These are phyloP conservation scores for Pocillopora meandrina DNA, from an alignment of 92 coral and sea anemone genomes.

Conservation along the genomic window DNA sequence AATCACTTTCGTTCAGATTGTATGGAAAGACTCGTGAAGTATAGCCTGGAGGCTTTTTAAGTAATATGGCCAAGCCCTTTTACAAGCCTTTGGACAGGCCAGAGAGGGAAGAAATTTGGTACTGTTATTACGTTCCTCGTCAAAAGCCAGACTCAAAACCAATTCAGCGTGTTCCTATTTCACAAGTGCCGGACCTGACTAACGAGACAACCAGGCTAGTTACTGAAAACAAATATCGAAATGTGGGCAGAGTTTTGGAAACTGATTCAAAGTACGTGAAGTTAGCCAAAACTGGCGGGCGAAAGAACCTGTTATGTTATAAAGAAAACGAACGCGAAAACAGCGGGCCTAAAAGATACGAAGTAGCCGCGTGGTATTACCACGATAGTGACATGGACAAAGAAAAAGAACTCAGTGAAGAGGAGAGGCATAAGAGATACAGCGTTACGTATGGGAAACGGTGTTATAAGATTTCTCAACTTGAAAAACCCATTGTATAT, in stretches of 20 bases:
- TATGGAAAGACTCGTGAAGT: background rate
- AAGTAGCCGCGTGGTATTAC: conserved; percentile 68
- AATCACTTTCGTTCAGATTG: background rate
- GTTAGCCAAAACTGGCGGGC: conserved; percentile 72
- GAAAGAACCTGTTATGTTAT: conserved; percentile 59
- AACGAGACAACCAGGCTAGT: conserved; percentile 25
- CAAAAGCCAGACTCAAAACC: conserved; percentile 3
- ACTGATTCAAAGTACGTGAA: conserved; percentile 64
- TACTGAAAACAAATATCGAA: background rate
- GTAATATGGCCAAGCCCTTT: conserved; percentile 60
- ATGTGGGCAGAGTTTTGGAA: conserved; percentile 25
- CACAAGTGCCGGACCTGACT: conserved; percentile 70
- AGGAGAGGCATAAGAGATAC: conserved; percentile 24
- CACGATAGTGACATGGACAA: conserved; percentile 12
- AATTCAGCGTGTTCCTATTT: conserved; percentile 30
- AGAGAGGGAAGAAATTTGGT: conserved; percentile 73
- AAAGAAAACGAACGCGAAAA: conserved; percentile 38
- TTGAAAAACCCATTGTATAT: conserved; percentile 6
- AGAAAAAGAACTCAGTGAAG: conserved; percentile 17
- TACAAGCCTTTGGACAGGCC: conserved; percentile 76
- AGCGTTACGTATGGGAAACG: conserved; percentile 40
- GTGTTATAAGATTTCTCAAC: conserved; percentile 46
- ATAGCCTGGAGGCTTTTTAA: background rate
- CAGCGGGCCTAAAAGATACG: conserved; percentile 40
- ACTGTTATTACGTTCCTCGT: conserved; percentile 40